phyloP scores from a whole-genome alignment of 2,113 vertebrate species.

The Canis aureus region DNA sequence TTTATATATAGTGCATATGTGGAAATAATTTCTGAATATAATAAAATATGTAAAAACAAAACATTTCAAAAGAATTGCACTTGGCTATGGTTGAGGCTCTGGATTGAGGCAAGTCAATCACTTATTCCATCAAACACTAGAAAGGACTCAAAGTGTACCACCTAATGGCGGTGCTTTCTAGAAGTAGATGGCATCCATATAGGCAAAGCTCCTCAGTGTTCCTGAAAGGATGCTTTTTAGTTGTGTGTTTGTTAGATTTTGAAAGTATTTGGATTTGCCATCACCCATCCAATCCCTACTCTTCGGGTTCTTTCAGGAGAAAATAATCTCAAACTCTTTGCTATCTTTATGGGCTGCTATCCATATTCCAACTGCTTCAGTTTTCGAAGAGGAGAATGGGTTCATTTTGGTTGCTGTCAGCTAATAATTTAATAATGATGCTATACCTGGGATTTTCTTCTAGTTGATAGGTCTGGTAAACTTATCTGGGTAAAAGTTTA shows the following conservation, averaged over 20 bases:
- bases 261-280: background rate
- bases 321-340: background rate
- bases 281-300: background rate
- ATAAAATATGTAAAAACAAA: background rate
- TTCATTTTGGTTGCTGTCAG: background rate
- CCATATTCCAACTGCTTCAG: background rate
- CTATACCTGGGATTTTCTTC: background rate
- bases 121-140: background rate
- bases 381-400: background rate
- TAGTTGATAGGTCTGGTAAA: background rate
- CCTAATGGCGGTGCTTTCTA: background rate
- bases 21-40: slow-evolving; percentile 13
- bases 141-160: background rate
- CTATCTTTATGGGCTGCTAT: background rate
- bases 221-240: background rate
- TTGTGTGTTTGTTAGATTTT: background rate
- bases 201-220: background rate
- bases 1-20: background rate
- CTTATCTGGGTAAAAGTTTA: background rate
- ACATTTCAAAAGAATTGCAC: background rate
- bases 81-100: background rate
- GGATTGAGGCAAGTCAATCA: background rate
- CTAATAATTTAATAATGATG: slow-evolving; percentile 51
- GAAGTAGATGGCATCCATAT: background rate
- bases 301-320: background rate